Base-by-base conservation (phyloP, 2,888 invertebrate species). In the Eupsilia transversa region DNA sequence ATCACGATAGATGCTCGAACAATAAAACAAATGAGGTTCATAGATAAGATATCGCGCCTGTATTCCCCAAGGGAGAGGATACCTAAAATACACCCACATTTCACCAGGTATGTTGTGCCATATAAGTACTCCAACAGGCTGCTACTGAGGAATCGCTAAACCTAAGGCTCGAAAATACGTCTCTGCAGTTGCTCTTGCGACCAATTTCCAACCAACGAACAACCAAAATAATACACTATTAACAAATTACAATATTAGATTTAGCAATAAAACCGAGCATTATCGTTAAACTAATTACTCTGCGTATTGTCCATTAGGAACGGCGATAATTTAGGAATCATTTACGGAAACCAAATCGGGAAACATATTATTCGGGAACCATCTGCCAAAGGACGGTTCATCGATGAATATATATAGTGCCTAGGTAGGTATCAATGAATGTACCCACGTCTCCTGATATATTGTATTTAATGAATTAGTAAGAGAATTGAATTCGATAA, bases 261-360 rank as follows among this genome's bases (percentile, higher is more conserved):
- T 61, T n/a, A 64, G 9, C 20, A 63, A 52, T 71, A 63, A 63
- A 65, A 65, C 38, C 41, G 9, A 12, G 9, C 14, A 46, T 69
- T 79, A 46, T 43, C 52, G 52, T 64, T 79, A 46, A 30, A 59
- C n/a, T 41, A 72, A 65, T 54, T 60, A 60, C 46, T 33, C 7
- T 56, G 30, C 46, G n/a, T 66, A 33, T 65, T 59, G 66, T 57
- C 14, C 64, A 41, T 68, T 64, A 69, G 41, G 41, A 38, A 61
- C 23, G 2, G 20, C 7, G 35, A 59, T 59, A 64, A 67, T 74
- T 56, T 72, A 41, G 52, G 12, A 56, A 82, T 35, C 43, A 70
- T 80, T 66, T 70, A 70, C 43, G 33, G 59, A 60, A 82, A 60
- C 59, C 72, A 57, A 69, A 65, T 49, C 33, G 46, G 27, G 14